These are phyloP conservation scores for Saccostrea cuccullata DNA, from an alignment of 1,140 invertebrate species.

Conservation along the genomic window DNA sequence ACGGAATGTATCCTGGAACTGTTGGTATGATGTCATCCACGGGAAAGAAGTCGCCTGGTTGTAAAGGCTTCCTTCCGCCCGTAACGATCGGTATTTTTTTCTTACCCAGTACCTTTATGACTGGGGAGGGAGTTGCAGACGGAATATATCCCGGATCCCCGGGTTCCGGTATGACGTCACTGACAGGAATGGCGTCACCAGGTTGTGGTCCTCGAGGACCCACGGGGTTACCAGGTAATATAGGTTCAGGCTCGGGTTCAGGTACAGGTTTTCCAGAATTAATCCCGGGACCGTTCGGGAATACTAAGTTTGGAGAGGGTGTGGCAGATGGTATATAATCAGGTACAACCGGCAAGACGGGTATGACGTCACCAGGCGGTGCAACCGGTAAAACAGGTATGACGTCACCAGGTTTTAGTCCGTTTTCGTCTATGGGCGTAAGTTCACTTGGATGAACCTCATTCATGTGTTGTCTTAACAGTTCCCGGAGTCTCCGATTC, in stretches of 20 bases:
- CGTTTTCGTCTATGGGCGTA: background rate
- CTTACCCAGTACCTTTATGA: background rate
- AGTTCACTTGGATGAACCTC: conserved; percentile 4
- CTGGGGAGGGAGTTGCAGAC: background rate
- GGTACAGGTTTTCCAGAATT: background rate
- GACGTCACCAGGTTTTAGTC: background rate
- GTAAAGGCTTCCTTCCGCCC: background rate
- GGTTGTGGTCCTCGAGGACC: background rate
- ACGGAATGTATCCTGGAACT: background rate
- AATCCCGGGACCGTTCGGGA: background rate
- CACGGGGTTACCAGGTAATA: background rate
- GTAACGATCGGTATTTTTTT: background rate
- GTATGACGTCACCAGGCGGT: background rate
- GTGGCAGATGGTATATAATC: background rate
- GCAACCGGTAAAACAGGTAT: background rate
- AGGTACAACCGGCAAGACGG: background rate
- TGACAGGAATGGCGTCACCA: conserved; percentile 4
- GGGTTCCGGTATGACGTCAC: background rate
- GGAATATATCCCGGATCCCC: background rate
- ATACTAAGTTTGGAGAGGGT: background rate
- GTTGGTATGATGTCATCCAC: background rate
- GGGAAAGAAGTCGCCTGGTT: background rate
- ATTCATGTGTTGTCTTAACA: background rate
- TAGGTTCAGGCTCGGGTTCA: background rate
- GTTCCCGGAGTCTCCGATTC: background rate